Percentiles rank a stretch among this genome's conserved stretches.
phyloP scores from a whole-genome alignment of 2,113 vertebrate species.

The Nerophis lumbriciformis region DNA sequence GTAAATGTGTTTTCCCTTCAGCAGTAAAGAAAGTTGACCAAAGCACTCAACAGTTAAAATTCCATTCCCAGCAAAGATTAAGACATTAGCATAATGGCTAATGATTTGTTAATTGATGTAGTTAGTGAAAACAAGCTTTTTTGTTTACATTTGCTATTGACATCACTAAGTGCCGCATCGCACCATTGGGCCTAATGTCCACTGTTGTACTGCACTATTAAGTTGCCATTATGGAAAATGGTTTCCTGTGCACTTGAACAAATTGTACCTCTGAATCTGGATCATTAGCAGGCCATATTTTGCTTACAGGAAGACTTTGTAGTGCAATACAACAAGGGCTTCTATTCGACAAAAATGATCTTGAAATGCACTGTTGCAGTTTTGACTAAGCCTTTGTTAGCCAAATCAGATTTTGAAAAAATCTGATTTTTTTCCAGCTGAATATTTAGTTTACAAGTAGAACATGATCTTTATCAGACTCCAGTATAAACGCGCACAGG shows the following conservation, averaged over 20 bases:
- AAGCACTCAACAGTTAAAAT: constrained; percentile 1
- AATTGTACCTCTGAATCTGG: constrained; percentile 38
- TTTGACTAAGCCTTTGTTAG: neutral
- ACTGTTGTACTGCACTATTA: constrained; percentile 42
- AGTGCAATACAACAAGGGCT: constrained; percentile 22
- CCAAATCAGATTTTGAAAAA: too few relatives aligned
- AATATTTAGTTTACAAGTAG: too few relatives aligned
- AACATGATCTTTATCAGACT: too few relatives aligned
- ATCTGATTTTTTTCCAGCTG: too few relatives aligned
- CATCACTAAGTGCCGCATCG: neutral
- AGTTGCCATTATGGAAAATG: constrained; percentile 17
- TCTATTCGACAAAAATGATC: constrained; percentile 39
- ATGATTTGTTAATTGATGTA: neutral
- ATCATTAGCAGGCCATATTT: constrained; percentile 51
- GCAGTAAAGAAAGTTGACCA: constrained; percentile 1
- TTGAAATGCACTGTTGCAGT: constrained; percentile 31
- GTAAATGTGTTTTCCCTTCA: neutral
- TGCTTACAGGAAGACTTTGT: constrained; percentile 38
- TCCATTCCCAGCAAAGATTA: neutral
- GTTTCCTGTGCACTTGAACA: constrained; percentile 34
- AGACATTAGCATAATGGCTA: constrained; percentile 5
- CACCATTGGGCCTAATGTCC: constrained; percentile 15
- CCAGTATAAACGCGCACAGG: too few relatives aligned
- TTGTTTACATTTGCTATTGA: constrained; percentile 12
- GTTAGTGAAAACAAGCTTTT: constrained; percentile 3